Conservation (phyloP, 2,888 invertebrate species). For the Acleris holmiana region DNA sequence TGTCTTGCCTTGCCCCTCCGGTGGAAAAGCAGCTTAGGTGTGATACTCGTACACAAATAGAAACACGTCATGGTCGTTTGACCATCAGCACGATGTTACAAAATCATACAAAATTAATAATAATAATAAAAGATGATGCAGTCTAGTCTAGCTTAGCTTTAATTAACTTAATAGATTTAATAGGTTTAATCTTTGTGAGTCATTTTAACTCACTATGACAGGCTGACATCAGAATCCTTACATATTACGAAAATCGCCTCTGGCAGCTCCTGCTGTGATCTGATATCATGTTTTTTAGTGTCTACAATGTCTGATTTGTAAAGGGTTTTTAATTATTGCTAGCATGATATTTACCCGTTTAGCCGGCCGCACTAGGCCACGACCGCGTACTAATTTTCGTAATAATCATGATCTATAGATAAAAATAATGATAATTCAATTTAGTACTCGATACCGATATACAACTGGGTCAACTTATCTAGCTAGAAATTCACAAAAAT, state of each 20-base stretch:
- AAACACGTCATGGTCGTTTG: neutral
- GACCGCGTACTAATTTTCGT: neutral
- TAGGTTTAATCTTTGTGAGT: too few relatives aligned
- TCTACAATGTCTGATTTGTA: too few relatives aligned
- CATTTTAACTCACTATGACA: too few relatives aligned
- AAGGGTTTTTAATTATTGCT: neutral
- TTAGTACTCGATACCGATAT: neutral
- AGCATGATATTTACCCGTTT: neutral
- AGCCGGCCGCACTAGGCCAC: neutral
- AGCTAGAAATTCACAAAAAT: neutral
- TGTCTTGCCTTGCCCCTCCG: too few relatives aligned
- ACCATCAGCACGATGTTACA: neutral
- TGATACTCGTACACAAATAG: too few relatives aligned
- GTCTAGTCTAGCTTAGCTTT: conserved; percentile 9
- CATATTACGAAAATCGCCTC: too few relatives aligned
- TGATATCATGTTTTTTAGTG: too few relatives aligned
- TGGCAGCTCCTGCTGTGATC: too few relatives aligned
- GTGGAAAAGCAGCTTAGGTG: too few relatives aligned
- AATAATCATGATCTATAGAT: conserved; percentile 3
- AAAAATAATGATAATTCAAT: neutral
- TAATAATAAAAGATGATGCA: conserved; percentile 30
- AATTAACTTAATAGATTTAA: conserved; percentile 2
- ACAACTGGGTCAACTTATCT: conserved; percentile 3
- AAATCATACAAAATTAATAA: conserved; percentile 19
- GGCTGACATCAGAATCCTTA: neutral